Conservation (phyloP, 2,113 vertebrate genomes). For the Alexandromys fortis region DNA sequence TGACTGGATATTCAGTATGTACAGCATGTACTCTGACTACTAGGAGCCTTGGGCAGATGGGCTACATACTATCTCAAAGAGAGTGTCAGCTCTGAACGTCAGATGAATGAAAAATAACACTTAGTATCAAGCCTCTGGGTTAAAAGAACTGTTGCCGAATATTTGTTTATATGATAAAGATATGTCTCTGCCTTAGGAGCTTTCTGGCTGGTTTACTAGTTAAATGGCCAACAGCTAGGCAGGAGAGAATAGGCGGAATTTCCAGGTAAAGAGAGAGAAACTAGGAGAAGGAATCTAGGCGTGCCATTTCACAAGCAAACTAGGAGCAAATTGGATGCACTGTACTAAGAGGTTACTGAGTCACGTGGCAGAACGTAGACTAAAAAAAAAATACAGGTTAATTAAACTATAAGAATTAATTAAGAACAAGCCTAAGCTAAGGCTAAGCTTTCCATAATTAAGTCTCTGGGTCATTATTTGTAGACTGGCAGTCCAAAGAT, state of each 20-base stretch:
- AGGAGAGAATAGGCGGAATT: not conserved
- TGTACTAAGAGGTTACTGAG: not conserved
- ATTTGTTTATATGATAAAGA: not conserved
- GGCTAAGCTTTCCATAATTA: not conserved
- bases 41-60: not conserved
- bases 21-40: not conserved
- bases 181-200: not conserved
- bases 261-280: not conserved
- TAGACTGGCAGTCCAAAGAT: not conserved
- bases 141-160: not conserved
- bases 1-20: not conserved
- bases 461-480: not conserved
- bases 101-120: not conserved
- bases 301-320: not conserved
- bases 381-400: not conserved
- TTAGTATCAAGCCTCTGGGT: not conserved
- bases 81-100: not conserved
- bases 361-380: not conserved
- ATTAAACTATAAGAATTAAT: not conserved
- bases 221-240: not conserved
- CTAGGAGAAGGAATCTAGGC: not conserved
- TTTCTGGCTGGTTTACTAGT: not conserved
- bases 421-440: not conserved
- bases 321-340: not conserved
- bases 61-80: not conserved